These are phyloP conservation scores for Tachysurus fulvidraco DNA, from an alignment of 2,113 vertebrate species.

Conservation along the genomic window DNA sequence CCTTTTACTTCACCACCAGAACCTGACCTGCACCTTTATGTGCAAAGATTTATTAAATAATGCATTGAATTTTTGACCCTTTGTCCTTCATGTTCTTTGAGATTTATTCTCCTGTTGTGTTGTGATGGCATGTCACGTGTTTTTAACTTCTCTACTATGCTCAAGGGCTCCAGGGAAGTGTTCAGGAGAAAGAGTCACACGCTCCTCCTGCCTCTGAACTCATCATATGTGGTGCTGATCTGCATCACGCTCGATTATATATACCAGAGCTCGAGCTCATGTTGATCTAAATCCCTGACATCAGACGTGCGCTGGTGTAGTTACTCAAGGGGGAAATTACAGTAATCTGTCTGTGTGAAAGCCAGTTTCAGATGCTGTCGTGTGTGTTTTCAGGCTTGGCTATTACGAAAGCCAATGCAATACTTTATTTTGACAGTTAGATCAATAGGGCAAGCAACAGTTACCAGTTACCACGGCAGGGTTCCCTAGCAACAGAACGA, in stretches of 20 bases:
- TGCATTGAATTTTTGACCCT: neutral
- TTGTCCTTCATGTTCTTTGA: neutral
- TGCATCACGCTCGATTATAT: constrained; percentile 43
- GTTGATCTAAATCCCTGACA: constrained; percentile 24
- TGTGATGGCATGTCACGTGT: neutral
- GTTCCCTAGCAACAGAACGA: constrained; percentile 45
- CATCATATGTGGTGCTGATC: constrained; percentile 1
- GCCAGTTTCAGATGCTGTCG: neutral
- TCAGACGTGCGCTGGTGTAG: neutral
- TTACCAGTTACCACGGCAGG: constrained; percentile 22
- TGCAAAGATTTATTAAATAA: neutral
- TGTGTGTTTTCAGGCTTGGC: neutral
- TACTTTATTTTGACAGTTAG: constrained; percentile 39
- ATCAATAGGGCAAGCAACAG: constrained; percentile 37
- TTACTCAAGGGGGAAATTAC: neutral
- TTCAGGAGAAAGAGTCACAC: neutral
- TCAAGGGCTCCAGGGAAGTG: neutral
- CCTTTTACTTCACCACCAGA: neutral
- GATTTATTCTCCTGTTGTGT: neutral
- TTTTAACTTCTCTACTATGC: neutral
- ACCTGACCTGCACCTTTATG: neutral
- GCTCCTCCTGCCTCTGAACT: neutral
- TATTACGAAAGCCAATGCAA: constrained; percentile 10
- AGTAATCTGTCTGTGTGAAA: constrained; percentile 16
- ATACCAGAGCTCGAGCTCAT: constrained; percentile 19